Evolutionary conservation across 1,140 invertebrate species (phyloP), one percentile per base, ranked within the genome.

Genomic region (Bilobella aurantiaca): DNA sequence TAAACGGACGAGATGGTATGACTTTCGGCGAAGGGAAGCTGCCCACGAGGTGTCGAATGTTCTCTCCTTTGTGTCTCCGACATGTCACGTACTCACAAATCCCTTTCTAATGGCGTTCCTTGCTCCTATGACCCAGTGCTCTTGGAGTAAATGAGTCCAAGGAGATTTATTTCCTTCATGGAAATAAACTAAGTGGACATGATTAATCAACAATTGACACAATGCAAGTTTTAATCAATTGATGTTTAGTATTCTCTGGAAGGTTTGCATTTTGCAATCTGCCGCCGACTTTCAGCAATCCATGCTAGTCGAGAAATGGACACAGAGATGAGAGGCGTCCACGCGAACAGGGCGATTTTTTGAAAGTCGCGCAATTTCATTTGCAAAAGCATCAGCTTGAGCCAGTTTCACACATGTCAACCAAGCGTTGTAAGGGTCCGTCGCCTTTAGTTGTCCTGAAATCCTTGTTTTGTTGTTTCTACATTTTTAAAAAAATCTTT

Each of bases 241-340:
- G 75, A 71, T 75, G 68, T 65, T 73, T 74, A 27, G 65, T 64
- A 58, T 73, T 65, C 53, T 65, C 62, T 53, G 73, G 5, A 28
- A 68, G 21, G 23, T 62, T 57, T 0, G 76, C 67, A 47, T 77
- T 60, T 25, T 62, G 60, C 3, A 80, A 42, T 63, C 78, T 63
- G 27, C 78, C 76, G 1, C 78, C 78, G 0, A 79, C 77, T 29
- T 78, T 67, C 49, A 80, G 49, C 18, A 78, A 56, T 16, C 74
- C 74, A 16, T 73, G 23, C n/a, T 74, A n/a, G 65, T 79, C 77
- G n/a, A 42, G 37, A n/a, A 42, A 42, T 8, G 37, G 8, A 8
- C n/a, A 8, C 37, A 8, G n/a, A 12, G 37, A 42, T n/a, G 37
- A 16, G 12, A 23, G 12, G 12, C 21, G 49, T 56, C 14, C 5